Conservation (phyloP, 2,888 invertebrate genomes). For the Xanthorhoe designata region DNA sequence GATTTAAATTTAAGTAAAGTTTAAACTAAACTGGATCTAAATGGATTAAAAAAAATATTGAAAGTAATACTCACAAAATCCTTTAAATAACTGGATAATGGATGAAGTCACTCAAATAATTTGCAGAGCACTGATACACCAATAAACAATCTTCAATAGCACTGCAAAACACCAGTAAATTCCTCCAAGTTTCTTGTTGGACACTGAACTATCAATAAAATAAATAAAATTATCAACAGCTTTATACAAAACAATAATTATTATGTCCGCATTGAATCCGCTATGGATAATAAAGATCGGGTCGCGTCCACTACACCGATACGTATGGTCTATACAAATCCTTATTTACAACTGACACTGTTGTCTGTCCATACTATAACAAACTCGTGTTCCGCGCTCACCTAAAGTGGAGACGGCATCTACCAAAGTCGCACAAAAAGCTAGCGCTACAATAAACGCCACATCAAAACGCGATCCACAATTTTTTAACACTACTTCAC, state of each 20-base stretch:
- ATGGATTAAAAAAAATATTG: not conserved
- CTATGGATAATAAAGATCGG: slow-evolving; percentile 62
- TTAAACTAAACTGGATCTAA: not conserved
- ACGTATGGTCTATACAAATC: slow-evolving; percentile 85
- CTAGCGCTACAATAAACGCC: slow-evolving; percentile 67
- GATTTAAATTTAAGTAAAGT: not conserved
- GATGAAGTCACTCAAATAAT: slow-evolving; percentile 61
- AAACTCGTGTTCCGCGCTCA: slow-evolving; percentile 71
- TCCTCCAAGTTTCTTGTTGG: slow-evolving; percentile 73
- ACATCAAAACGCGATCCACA: slow-evolving; percentile 70
- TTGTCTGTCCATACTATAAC: slow-evolving; percentile 80
- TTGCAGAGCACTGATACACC: slow-evolving; percentile 71
- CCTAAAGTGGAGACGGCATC: slow-evolving; percentile 77
- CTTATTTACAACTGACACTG: slow-evolving; percentile 86
- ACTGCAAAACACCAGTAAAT: slow-evolving; percentile 66
- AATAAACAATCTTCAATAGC: slow-evolving; percentile 69
- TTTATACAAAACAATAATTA: slow-evolving; percentile 53
- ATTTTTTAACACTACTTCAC: slow-evolving; percentile 81
- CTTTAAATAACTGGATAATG: slow-evolving; percentile 57
- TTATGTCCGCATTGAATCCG: slow-evolving; percentile 59
- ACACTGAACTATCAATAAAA: slow-evolving; percentile 57
- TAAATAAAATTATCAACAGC: slow-evolving; percentile 50
- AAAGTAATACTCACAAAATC: slow-evolving; percentile 72
- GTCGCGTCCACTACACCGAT: slow-evolving; percentile 74
- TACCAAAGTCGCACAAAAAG: slow-evolving; percentile 67